Base-by-base conservation (phyloP, 2,113 vertebrate species). In the Bos javanicus region DNA sequence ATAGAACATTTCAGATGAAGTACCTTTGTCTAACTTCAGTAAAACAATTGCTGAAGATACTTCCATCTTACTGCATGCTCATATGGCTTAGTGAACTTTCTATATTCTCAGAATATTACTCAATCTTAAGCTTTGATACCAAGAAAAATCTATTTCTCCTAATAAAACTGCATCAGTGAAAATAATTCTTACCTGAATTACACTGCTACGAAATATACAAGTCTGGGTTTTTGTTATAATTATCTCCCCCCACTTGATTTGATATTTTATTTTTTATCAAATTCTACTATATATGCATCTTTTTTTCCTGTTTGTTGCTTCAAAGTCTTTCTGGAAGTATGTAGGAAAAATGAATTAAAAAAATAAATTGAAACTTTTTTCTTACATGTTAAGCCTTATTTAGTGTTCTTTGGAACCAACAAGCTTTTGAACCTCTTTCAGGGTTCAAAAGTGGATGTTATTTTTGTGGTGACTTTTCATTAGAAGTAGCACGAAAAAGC, bases 381-480 rank as follows among this genome's bases (percentile, higher is more conserved):
- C 9, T 91, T 87, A 74, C 11, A 39, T 43, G 12, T 80, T 90
- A 95, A 96, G 50, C 15, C 25, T 54, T 95, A 62, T 80, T 60
- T 84, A n/a, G 56, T 82, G 17, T 92, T 96, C 43, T 95, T 96
- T 94, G 90, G 43, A 94, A 90, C 26, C 30, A 33, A 64, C 14
- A 90, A 60, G 8, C 10, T 94, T 86, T 82, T 92, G 85, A 95
- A 76, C 26, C 6, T 85, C 67, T 97, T 86, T 95, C 62, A 57
- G 56, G 16, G 39, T 94, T 98, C 54, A 71, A 74, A 93, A 84
- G 26, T 96, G 39, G 7, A 0, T 28, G 52, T 83, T 88, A 28
- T 95, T 92, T 96, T 95, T 90, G 54, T 96, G 93, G 84, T 96
- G 43, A 81, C 83, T 97, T 97, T 93, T 43, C 95, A 89, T 57